Conservation (phyloP, 1,140 invertebrate genomes). For the Lordiphosa mommai region DNA sequence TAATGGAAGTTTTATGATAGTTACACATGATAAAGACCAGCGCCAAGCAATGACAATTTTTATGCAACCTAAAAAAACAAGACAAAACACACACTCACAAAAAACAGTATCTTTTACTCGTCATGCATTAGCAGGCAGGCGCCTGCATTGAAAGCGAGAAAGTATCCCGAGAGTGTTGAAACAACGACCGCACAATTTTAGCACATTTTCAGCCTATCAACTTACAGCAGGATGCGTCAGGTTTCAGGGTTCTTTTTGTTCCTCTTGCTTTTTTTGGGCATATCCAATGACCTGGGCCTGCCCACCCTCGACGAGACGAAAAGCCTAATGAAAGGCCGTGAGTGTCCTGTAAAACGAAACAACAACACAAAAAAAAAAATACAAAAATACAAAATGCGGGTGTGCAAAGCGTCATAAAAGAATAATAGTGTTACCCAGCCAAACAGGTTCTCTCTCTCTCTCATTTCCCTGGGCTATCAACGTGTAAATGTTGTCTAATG, state of each 20-base stretch:
- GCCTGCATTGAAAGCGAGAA: conserved; percentile 22
- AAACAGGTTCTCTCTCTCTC: conserved; percentile 18
- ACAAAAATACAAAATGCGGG: conserved; percentile 41
- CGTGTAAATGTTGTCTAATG: conserved; percentile 74
- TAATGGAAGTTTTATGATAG: conserved; percentile 74
- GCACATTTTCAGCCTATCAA: conserved; percentile 69
- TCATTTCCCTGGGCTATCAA: conserved; percentile 37
- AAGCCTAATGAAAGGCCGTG: conserved; percentile 63
- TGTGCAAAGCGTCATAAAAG: conserved; percentile 63
- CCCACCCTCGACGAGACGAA: conserved; percentile 26
- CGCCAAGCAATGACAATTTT: conserved; percentile 53
- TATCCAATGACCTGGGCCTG: conserved; percentile 53
- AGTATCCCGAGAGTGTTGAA: conserved; percentile 3
- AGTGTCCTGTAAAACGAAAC: conserved; percentile 34
- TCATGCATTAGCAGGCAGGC: conserved; percentile 31
- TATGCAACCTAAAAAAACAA: conserved; percentile 45
- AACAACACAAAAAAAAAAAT: conserved; percentile 10
- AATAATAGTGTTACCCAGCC: conserved; percentile 53
- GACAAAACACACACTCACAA: not conserved
- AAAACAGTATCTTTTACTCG: conserved; percentile 29
- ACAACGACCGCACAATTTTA: conserved; percentile 67
- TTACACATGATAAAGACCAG: conserved; percentile 30
- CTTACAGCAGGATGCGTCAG: conserved; percentile 57
- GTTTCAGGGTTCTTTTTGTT: conserved; percentile 40
- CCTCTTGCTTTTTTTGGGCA: conserved; percentile 39